Evolutionary conservation across 1,140 invertebrate species (phyloP).

Genomic region (Steinernema khuongi): DNA sequence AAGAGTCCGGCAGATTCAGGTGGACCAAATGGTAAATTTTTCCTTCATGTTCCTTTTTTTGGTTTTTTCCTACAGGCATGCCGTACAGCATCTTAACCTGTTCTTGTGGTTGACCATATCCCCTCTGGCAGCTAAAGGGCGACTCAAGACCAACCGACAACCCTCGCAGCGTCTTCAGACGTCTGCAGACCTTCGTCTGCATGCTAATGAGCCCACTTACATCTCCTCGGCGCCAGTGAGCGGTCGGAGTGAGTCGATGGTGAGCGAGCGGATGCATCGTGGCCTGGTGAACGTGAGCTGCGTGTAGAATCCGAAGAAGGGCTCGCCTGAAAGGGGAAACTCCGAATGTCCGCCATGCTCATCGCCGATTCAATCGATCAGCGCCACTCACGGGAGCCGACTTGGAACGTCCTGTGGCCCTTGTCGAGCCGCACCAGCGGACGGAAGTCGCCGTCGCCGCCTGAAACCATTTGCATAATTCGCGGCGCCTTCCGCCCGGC

Average conservation of each 20-base stretch:
- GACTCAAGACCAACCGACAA: too few relatives aligned
- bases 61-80: too few relatives aligned
- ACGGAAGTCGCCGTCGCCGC: conserved; percentile 2
- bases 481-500: not conserved
- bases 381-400: not conserved
- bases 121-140: too few relatives aligned
- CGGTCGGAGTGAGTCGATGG: conserved; percentile 3
- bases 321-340: conserved; percentile 1
- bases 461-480: conserved; percentile 17
- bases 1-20: too few relatives aligned
- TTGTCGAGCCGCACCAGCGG: not conserved
- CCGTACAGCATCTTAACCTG: too few relatives aligned
- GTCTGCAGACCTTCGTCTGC: too few relatives aligned
- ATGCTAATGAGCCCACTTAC: not conserved
- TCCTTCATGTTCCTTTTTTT: too few relatives aligned
- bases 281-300: conserved; percentile 1
- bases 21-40: too few relatives aligned
- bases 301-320: conserved; percentile 10
- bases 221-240: conserved; percentile 2
- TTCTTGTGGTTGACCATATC: too few relatives aligned
- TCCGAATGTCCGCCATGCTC: not conserved
- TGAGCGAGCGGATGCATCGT: conserved; percentile 8
- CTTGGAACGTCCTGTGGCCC: not conserved
- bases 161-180: too few relatives aligned
- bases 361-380: not conserved